phyloP scores from a whole-genome alignment of 2,888 invertebrate species.

The Anticlea derivata region DNA sequence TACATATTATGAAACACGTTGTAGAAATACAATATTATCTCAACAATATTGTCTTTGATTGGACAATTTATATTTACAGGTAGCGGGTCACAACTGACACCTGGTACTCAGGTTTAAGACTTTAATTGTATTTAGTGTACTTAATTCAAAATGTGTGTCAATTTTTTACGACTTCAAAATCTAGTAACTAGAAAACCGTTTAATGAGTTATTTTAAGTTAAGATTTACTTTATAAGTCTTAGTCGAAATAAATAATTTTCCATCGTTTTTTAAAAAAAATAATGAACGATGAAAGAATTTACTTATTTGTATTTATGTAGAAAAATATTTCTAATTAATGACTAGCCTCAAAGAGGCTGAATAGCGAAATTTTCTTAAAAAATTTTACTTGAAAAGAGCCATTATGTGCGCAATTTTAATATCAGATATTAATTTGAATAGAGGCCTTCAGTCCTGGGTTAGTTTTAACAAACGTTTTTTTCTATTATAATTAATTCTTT shows the following conservation, averaged over 20 bases:
- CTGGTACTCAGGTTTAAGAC: slow-evolving; percentile 67
- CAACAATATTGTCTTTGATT: neutral
- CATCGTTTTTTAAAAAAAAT: neutral
- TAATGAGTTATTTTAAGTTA: neutral
- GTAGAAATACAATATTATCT: too few relatives aligned
- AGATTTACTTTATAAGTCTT: neutral
- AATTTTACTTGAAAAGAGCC: neutral
- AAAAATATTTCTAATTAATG: slow-evolving; percentile 18
- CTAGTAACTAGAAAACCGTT: neutral
- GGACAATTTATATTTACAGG: slow-evolving; percentile 51
- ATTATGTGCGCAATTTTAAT: neutral
- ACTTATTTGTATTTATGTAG: slow-evolving; percentile 10
- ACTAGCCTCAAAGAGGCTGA: slow-evolving; percentile 31
- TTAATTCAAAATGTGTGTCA: slow-evolving; percentile 27
- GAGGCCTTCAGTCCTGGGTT: neutral
- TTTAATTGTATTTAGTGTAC: slow-evolving; percentile 23
- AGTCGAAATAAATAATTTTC: neutral
- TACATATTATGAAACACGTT: too few relatives aligned
- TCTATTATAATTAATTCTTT: too few relatives aligned
- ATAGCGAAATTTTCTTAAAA: slow-evolving; percentile 8
- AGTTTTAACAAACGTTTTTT: neutral
- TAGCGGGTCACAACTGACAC: slow-evolving; percentile 51
- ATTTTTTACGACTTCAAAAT: neutral
- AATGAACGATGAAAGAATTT: slow-evolving; percentile 12
- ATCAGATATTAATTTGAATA: slow-evolving; percentile 6